phyloP scores from a whole-genome alignment of 2,797 vertebrate genomes.

The Alosa sapidissima region DNA sequence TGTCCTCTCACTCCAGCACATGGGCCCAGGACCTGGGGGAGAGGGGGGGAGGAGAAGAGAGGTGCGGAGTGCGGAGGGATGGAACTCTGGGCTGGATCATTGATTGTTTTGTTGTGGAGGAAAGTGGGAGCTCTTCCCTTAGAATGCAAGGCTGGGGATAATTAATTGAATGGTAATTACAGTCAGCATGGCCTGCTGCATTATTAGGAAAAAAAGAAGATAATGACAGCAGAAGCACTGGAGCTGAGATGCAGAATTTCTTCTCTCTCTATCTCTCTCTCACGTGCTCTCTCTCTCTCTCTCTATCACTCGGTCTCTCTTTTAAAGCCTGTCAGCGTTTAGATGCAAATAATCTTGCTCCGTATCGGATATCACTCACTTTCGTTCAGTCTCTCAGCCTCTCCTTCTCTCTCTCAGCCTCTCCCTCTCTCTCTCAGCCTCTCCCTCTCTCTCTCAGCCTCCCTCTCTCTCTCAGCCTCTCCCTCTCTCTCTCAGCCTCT shows the following conservation, averaged over 20 bases:
- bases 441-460: not conserved
- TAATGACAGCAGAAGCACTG: slow-evolving; percentile 66
- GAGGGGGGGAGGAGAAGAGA: not conserved
- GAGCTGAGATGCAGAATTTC: slow-evolving; percentile 60
- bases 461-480: slow-evolving; percentile 5
- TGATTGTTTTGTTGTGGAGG: slow-evolving; percentile 31
- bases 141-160: slow-evolving; percentile 59
- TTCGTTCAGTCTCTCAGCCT: slow-evolving; percentile 41
- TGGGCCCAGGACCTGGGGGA: slow-evolving; percentile 33
- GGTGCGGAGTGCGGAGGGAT: not conserved
- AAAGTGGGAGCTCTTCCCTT: slow-evolving; percentile 37
- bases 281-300: slow-evolving; percentile 35
- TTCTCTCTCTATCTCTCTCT: not conserved
- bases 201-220: slow-evolving; percentile 62
- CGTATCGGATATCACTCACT: slow-evolving; percentile 46
- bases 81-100: slow-evolving; percentile 32
- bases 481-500: not conserved
- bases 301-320: not conserved
- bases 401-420: slow-evolving; percentile 41
- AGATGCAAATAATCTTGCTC: slow-evolving; percentile 49
- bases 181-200: slow-evolving; percentile 57
- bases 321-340: slow-evolving; percentile 62
- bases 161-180: slow-evolving; percentile 72
- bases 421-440: not conserved
- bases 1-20: not conserved